phyloP scores from a whole-genome alignment of 2,797 vertebrate species.

The Mastacembelus armatus region DNA sequence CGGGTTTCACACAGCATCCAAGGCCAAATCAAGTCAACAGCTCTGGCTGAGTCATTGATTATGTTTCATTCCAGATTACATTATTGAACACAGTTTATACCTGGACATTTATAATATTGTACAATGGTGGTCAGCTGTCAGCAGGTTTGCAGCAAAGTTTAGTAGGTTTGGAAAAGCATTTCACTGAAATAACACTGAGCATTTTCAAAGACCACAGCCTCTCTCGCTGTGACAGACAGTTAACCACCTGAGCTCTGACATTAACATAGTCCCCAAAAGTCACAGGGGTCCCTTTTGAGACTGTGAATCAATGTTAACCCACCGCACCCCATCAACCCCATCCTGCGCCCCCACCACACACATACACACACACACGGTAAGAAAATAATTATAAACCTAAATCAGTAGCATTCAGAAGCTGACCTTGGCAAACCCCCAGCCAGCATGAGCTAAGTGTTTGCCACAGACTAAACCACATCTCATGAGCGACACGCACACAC shows the following conservation, averaged over 20 bases:
- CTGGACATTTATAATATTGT: slow-evolving; percentile 17
- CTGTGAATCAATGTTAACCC: not conserved
- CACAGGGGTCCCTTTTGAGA: slow-evolving; percentile 13
- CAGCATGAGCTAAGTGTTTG: slow-evolving; percentile 58
- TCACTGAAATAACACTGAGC: slow-evolving; percentile 30
- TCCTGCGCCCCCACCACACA: slow-evolving; percentile 22
- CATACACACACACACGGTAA: slow-evolving; percentile 28
- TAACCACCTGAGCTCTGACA: not conserved
- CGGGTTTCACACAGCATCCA: not conserved
- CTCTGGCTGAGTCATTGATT: slow-evolving; percentile 26
- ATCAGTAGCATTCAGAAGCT: slow-evolving; percentile 54
- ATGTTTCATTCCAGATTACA: slow-evolving; percentile 27
- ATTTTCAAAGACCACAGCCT: not conserved
- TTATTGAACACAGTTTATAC: slow-evolving; percentile 37
- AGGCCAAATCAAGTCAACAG: slow-evolving; percentile 5
- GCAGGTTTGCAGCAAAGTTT: slow-evolving; percentile 26
- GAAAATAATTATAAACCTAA: slow-evolving; percentile 64
- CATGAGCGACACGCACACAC: slow-evolving; percentile 35
- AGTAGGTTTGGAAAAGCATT: slow-evolving; percentile 3
- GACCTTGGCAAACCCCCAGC: slow-evolving; percentile 68
- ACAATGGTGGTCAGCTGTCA: not conserved
- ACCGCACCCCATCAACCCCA: not conserved
- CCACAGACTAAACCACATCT: slow-evolving; percentile 67
- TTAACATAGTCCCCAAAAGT: slow-evolving; percentile 31
- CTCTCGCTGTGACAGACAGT: slow-evolving; percentile 28